Evolutionary conservation across 2,797 vertebrate species (phyloP), one percentile per base, ranked within the genome.

Genomic region (Rhodeus uyekii): DNA sequence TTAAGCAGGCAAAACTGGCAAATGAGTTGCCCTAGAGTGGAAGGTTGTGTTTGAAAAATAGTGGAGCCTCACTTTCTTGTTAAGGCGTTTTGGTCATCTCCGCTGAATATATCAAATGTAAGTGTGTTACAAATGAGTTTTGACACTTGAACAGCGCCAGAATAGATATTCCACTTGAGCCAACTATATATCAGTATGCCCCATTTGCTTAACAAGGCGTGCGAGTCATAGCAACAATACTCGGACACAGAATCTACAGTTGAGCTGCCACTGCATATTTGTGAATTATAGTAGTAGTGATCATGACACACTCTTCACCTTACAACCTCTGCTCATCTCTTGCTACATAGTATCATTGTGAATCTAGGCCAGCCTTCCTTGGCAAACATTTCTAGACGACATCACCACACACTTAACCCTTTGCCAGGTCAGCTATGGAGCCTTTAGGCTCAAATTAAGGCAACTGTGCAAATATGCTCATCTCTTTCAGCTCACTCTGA

Each of bases 91-190:
- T 67, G 64, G 81, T 48, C 60, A 78, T 76, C 65, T 81, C 24
- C 61, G 71, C 60, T 71, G 64, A 84, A 84, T 39, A 82, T 76
- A 79, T 85, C 69, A 71, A 63, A 85, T 72, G 29, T 34, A 76
- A 44, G 61, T 78, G 32, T 27, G n/a, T 39, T 64, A 63, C 69
- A 83, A 69, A 88, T 86, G 34, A 29, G 22, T 64, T 78, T 78
- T 79, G 83, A 83, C 77, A 80, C 58, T 81, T 83, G 65, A 76
- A 24, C 38, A 46, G 75, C 9, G 8, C 22, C 19, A 38, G 63
- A 78, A 85, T 46, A n/a, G 10, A 72, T 55, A 76, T 72, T 69
- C n/a, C 78, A 61, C 78, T 76, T 61, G 10, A 68, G n/a, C 48
- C 29, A 38, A 24, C 19, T 67, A 27, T 68, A 60, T 68, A 68